phyloP scores from a whole-genome alignment of 2,888 invertebrate genomes.

The Acleris laterana region DNA sequence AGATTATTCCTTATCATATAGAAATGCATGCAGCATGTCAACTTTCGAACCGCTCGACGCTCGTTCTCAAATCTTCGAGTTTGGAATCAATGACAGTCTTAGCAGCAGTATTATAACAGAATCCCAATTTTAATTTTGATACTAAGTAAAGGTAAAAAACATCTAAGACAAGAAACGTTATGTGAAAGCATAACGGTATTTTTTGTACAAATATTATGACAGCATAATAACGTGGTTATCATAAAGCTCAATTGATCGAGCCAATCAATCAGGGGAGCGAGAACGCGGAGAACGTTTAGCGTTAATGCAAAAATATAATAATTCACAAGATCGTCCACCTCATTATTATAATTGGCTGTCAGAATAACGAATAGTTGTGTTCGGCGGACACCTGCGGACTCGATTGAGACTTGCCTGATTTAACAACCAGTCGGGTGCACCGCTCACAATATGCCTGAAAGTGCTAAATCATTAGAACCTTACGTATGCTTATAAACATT shows the following conservation, averaged over 20 bases:
- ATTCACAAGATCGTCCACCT: conserved; percentile 21
- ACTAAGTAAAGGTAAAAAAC: no score
- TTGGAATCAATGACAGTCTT: no score
- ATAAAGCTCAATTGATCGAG: not conserved
- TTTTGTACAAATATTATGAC: not conserved
- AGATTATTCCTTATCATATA: not conserved
- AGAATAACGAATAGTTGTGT: conserved; percentile 28
- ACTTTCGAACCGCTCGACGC: no score
- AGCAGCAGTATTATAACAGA: no score
- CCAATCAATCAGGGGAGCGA: conserved; percentile 20
- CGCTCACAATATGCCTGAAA: conserved; percentile 6
- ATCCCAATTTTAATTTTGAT: no score
- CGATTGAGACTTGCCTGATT: conserved; percentile 25
- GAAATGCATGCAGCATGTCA: not conserved
- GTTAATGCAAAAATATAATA: conserved; percentile 26
- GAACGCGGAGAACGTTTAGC: conserved; percentile 15
- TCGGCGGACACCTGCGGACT: conserved; percentile 26
- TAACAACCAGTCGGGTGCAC: conserved; percentile 8
- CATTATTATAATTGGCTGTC: conserved; percentile 35
- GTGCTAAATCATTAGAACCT: no score
- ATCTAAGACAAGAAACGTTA: no score
- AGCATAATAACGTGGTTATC: not conserved
- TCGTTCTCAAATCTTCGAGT: no score
- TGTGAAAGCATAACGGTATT: no score
- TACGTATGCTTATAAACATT: no score